These are phyloP conservation scores for Limenitis camilla DNA, from an alignment of 2,888 invertebrate species.

Conservation along the genomic window DNA sequence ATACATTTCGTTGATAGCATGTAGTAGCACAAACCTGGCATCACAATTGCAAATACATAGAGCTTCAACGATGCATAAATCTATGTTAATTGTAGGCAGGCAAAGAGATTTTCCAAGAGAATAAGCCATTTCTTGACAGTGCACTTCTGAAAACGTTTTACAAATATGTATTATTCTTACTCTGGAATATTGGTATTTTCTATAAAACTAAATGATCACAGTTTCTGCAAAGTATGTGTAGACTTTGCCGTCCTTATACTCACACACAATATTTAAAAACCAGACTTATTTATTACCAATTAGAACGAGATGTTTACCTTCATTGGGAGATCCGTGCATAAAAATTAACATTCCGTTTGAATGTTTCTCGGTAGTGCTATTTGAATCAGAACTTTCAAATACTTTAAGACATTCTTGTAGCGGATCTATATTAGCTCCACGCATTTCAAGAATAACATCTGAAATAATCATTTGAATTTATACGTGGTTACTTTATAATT, in stretches of 20 bases:
- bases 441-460: conserved; percentile 54
- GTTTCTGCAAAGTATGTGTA: too few relatives aligned
- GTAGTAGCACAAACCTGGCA: conserved; percentile 38
- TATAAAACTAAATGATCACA: too few relatives aligned
- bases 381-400: conserved; percentile 30
- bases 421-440: conserved; percentile 48
- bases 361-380: conserved; percentile 32
- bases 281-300: too few relatives aligned
- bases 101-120: conserved; percentile 53
- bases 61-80: conserved; percentile 65
- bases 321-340: conserved; percentile 58
- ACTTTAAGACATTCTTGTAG: conserved; percentile 43
- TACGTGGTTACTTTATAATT: too few relatives aligned
- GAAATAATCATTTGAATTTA: conserved; percentile 6
- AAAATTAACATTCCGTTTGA: conserved; percentile 56
- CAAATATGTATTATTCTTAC: not conserved
- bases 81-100: conserved; percentile 67
- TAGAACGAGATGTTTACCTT: conserved; percentile 38
- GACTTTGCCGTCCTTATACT: too few relatives aligned
- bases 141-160: conserved; percentile 39
- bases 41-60: conserved; percentile 41
- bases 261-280: too few relatives aligned
- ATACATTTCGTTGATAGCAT: conserved; percentile 48
- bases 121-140: conserved; percentile 59
- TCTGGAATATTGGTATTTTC: too few relatives aligned